phyloP scores from a whole-genome alignment of 2,888 invertebrate species.

The Willowsia nigromaculata region DNA sequence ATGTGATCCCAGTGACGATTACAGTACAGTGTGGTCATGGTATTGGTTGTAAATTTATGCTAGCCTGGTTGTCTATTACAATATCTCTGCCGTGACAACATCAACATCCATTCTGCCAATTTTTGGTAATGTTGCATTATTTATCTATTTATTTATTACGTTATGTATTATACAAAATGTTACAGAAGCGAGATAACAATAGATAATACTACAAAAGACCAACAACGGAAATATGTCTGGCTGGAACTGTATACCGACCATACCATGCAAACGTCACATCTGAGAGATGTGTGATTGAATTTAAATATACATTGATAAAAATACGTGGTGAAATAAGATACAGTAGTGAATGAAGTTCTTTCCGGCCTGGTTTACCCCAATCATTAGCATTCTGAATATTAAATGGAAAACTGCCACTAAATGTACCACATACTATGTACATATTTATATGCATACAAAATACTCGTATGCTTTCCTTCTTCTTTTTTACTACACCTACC shows the following conservation, averaged over 20 bases:
- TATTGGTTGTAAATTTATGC: not conserved
- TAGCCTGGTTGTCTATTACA: not conserved
- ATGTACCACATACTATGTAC: not conserved
- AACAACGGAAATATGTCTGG: conserved; percentile 46
- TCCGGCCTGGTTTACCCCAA: not conserved
- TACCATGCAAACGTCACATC: not conserved
- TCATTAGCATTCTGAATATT: conserved; percentile 1
- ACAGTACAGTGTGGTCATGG: not conserved
- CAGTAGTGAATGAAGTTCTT: not conserved
- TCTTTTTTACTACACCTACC: not conserved
- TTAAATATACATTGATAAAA: conserved; percentile 12
- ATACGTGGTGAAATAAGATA: not conserved
- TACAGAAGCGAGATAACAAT: not conserved
- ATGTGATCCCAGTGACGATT: conserved; percentile 13
- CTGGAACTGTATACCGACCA: conserved; percentile 41
- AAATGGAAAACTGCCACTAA: not conserved
- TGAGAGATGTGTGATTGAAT: not conserved
- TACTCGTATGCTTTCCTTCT: not conserved
- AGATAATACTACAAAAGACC: not conserved
- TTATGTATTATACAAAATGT: not conserved
- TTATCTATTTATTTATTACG: not conserved
- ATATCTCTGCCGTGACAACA: not conserved
- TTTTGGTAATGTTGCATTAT: conserved; percentile 4
- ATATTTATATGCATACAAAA: not conserved
- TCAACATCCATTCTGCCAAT: not conserved